These are phyloP conservation scores for Paracanthobrama guichenoti DNA, from an alignment of 2,113 vertebrate genomes.

Conservation along the genomic window DNA sequence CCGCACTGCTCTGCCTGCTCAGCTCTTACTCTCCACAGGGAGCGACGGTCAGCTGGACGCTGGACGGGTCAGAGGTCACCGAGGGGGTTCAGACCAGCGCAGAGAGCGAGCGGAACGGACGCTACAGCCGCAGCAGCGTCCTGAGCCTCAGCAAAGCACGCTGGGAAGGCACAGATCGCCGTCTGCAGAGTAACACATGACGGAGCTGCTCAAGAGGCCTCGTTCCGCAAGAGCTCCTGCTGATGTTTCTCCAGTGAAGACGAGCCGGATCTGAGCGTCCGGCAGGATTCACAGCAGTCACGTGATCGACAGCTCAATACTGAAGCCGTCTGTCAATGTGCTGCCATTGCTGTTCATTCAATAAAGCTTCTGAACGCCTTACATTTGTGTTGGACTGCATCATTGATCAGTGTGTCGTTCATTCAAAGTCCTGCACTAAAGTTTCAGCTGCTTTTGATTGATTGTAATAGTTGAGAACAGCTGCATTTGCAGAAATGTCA, in stretches of 20 bases:
- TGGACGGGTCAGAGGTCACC: too few relatives aligned
- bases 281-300: not conserved
- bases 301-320: slow-evolving; percentile 41
- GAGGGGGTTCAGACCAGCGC: too few relatives aligned
- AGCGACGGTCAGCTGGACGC: too few relatives aligned
- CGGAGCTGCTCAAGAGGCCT: too few relatives aligned
- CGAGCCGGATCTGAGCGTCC: not conserved
- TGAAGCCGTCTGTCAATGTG: not conserved
- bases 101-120: slow-evolving; percentile 30
- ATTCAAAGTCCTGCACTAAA: too few relatives aligned
- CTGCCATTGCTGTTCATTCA: not conserved
- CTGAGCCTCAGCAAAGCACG: too few relatives aligned
- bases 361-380: not conserved
- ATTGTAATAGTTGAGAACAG: not conserved
- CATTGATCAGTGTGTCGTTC: too few relatives aligned
- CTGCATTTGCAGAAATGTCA: too few relatives aligned
- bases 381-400: not conserved
- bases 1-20: slow-evolving; percentile 53
- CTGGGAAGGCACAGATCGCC: too few relatives aligned
- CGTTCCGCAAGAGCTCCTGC: too few relatives aligned
- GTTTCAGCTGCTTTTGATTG: not conserved
- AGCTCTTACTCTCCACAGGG: slow-evolving; percentile 49
- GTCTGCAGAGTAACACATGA: too few relatives aligned
- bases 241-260: not conserved
- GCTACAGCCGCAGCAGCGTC: not conserved